Conservation (phyloP, 92 coral and sea anemone genomes). For the Phenganax stokvisi region DNA sequence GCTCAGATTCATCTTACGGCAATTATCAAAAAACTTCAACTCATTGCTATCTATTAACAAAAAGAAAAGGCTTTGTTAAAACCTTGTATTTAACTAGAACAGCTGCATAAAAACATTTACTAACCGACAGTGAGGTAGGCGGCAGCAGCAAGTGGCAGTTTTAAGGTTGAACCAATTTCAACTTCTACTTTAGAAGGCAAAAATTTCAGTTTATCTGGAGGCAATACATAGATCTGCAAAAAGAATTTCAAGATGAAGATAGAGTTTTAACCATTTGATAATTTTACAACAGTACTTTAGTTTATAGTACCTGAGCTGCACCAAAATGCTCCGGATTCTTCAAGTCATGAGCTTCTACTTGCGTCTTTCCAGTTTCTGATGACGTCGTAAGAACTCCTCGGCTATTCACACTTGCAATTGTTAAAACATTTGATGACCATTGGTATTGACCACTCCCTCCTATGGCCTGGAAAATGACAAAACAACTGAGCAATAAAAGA, state of each 20-base stretch:
- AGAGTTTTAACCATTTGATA: background rate
- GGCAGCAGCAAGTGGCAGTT: slow-evolving; percentile 85
- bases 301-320: slow-evolving; percentile 58
- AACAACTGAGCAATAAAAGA: background rate
- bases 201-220: slow-evolving; percentile 82
- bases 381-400: slow-evolving; percentile 82
- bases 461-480: slow-evolving; percentile 52
- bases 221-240: slow-evolving; percentile 75
- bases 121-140: slow-evolving; percentile 64
- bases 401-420: slow-evolving; percentile 79
- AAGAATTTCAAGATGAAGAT: background rate
- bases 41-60: slow-evolving; percentile 58
- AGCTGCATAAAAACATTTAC: background rate
- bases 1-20: slow-evolving; percentile 73
- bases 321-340: slow-evolving; percentile 79
- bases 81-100: background rate
- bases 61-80: background rate
- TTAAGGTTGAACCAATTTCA: slow-evolving; percentile 61
- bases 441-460: slow-evolving; percentile 90
- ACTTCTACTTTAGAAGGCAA: slow-evolving; percentile 86
- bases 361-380: slow-evolving; percentile 67
- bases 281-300: background rate
- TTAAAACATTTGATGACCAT: slow-evolving; percentile 75
- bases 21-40: slow-evolving; percentile 83
- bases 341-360: slow-evolving; percentile 81